phyloP scores from a whole-genome alignment of 2,113 vertebrate species.

The Tichodroma muraria region DNA sequence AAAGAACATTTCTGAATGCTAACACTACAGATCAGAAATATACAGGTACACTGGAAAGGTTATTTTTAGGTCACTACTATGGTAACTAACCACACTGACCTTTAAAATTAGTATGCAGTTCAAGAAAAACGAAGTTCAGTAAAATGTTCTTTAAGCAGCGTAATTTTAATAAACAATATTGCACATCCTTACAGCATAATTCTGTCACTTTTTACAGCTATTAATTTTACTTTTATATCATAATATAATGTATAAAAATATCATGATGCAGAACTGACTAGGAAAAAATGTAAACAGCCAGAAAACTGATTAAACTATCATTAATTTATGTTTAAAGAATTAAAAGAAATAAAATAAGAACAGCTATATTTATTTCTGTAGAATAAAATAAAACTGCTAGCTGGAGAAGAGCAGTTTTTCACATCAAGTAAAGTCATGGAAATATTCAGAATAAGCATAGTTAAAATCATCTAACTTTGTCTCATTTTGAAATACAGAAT shows the following conservation, averaged over 20 bases:
- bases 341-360: neutral
- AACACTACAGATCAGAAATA: conserved; percentile 66
- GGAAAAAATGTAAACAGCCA: neutral
- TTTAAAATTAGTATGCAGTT: conserved; percentile 71
- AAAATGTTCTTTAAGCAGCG: conserved; percentile 51
- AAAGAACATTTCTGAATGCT: conserved; percentile 71
- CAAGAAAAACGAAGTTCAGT: conserved; percentile 62
- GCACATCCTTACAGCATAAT: conserved; percentile 18
- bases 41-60: conserved; percentile 74
- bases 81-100: conserved; percentile 64
- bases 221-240: conserved; percentile 41
- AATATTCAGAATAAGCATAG: neutral
- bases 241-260: neutral
- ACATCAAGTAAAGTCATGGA: neutral
- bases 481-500: neutral
- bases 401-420: neutral
- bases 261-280: neutral
- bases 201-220: conserved; percentile 49
- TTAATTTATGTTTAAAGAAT: neutral
- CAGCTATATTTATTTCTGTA: neutral
- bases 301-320: neutral
- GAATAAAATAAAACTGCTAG: neutral
- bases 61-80: conserved; percentile 72
- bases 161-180: conserved; percentile 41
- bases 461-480: neutral